These are phyloP conservation scores for Hetaerina titia DNA, from an alignment of 2,888 invertebrate species.

Conservation along the genomic window DNA sequence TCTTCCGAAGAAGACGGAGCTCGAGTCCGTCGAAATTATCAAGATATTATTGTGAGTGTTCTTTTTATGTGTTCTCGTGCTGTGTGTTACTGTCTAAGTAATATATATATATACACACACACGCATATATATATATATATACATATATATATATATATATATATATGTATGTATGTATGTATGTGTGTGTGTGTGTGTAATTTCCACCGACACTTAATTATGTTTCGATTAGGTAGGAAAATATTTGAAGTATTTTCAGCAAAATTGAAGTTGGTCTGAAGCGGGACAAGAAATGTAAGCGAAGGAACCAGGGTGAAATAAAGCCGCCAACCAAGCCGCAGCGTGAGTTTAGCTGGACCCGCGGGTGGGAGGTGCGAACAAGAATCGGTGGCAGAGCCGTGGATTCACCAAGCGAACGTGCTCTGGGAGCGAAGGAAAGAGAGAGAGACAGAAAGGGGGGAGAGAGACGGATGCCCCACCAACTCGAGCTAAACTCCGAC, in stretches of 20 bases:
- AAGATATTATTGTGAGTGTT: too few species aligned
- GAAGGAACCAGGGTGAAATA: background rate
- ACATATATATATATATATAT: too few species aligned
- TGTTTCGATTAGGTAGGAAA: background rate
- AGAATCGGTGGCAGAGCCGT: background rate
- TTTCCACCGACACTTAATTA: background rate
- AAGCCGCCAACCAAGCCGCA: background rate
- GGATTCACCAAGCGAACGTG: conserved; percentile 28
- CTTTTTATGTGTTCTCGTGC: too few species aligned
- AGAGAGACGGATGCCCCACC: conserved; percentile 18
- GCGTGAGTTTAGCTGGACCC: background rate
- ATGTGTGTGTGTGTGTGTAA: background rate
- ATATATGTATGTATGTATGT: too few species aligned
- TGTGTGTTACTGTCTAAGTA: too few species aligned
- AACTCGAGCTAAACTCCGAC: conserved; percentile 37
- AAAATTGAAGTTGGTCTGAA: background rate
- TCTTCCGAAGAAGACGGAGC: too few species aligned
- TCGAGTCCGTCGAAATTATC: too few species aligned
- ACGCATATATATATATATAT: too few species aligned
- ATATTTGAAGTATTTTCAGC: background rate
- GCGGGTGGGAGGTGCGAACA: background rate
- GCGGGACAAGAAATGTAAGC: background rate
- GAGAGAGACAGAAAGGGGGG: background rate
- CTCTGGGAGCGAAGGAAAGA: background rate
- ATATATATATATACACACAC: too few species aligned